Evolutionary conservation across 2,888 invertebrate genomes (phyloP), one percentile per base, ranked within the genome.

Genomic region (Rhopalosiphum nymphaeae): DNA sequence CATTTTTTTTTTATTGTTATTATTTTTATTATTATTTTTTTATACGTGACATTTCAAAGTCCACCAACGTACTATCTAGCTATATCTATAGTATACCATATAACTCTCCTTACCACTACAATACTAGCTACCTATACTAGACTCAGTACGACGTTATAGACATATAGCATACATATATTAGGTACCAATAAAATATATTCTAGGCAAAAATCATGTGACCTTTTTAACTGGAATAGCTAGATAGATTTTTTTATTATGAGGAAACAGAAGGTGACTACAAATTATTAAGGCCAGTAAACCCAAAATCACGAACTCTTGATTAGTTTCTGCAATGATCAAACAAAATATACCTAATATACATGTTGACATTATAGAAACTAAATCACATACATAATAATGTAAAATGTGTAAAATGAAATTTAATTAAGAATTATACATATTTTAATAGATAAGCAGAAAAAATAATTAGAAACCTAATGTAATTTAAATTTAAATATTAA

Each of bases 31-130:
- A 49, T 92, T 67, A 36, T 61, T 89, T 88, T 91, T 61, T 87
- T 61, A 88, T 67, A 53, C 87, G 67, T 92, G 67, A 92, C 88
- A 92, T 92, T 92, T 92, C 49, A 92, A 91, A 91, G 49, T 92
- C 88, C n/a, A 92, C 53, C 88, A 92, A 88, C 67, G 49, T 46
- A 46, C 46, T 13, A 86, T 13, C 42, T 86, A 16, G 4, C 16
- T 86, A 85, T 86, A 86, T 44, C 29, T 46, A 78, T 78, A 53
- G 21, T 21, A 44, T 26, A 61, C 46, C 46, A 49, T 92, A 92
- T 67, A 53, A 87, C 88, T 88, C 87, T 88, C 53, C 49, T 67
- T 49, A 21, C 21, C 53, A 78, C 87, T 53, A 53, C 53, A 21
- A 16, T 53, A 53, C 78, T n/a, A 13, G 46, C 46, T 87, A 57